Conservation (phyloP, 2,113 vertebrate species). For the Oryzias javanicus region DNA sequence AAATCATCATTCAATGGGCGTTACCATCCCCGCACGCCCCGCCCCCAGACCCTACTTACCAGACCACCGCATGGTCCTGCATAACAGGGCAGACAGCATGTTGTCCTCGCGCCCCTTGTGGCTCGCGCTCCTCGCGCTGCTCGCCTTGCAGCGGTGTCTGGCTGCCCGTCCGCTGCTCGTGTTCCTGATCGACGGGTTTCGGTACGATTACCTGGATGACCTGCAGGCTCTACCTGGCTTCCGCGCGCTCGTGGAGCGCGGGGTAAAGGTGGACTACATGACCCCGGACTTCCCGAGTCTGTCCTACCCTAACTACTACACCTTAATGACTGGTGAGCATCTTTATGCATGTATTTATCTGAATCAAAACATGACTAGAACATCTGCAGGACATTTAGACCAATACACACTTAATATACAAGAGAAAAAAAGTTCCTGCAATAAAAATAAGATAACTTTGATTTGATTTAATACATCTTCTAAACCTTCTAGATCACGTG, state of each 20-base stretch:
- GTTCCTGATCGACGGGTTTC: slow-evolving; percentile 91
- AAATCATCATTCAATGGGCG: no score
- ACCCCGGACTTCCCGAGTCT: slow-evolving; percentile 93
- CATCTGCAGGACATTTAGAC: no score
- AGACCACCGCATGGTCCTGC: no score
- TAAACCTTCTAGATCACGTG: no score
- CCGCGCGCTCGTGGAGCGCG: slow-evolving; percentile 79
- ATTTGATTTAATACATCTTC: no score
- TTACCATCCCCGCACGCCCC: no score
- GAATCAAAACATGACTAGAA: no score
- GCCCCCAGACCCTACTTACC: no score
- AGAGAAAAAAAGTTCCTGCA: no score
- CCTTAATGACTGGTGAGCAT: slow-evolving; percentile 89
- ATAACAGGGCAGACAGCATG: neutral
- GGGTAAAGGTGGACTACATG: slow-evolving; percentile 92
- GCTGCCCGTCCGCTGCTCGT: slow-evolving; percentile 80
- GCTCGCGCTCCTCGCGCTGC: slow-evolving; percentile 3
- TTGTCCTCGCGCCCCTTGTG: neutral
- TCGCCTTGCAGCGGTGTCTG: neutral
- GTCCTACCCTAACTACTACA: slow-evolving; percentile 95
- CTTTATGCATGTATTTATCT: no score
- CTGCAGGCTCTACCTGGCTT: slow-evolving; percentile 83
- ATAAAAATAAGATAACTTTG: no score
- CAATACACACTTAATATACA: no score
- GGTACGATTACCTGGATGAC: slow-evolving; percentile 89